Percentiles rank a stretch among this genome's conserved stretches.
Conservation (phyloP, 2,797 vertebrate species). For the Peromyscus attwateri region DNA sequence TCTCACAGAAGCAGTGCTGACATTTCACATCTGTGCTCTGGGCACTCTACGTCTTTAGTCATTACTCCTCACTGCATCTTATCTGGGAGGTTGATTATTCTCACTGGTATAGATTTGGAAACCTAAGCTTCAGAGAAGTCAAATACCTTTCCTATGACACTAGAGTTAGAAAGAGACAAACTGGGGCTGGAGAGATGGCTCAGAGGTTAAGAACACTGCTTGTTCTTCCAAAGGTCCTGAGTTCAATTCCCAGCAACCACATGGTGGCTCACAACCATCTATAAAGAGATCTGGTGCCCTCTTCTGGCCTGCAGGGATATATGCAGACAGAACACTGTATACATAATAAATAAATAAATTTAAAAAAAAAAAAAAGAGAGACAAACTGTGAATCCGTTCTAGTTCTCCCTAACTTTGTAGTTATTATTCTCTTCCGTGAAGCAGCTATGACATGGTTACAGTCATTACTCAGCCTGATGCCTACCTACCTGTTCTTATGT, state of each 20-base stretch:
- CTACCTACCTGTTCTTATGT: neutral
- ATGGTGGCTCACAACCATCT: too few species aligned
- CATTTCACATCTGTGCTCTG: neutral
- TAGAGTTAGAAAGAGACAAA: neutral
- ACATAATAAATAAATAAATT: too few species aligned
- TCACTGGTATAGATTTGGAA: neutral
- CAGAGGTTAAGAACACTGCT: too few species aligned
- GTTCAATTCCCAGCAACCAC: too few species aligned
- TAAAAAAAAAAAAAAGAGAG: too few species aligned
- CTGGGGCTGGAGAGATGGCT: too few species aligned
- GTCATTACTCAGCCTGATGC: neutral
- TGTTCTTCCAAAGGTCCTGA: too few species aligned
- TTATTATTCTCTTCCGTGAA: neutral
- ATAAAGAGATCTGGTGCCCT: too few species aligned
- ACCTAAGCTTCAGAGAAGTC: constrained; percentile 10
- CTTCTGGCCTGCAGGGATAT: too few species aligned
- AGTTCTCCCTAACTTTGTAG: neutral
- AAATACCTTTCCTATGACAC: neutral
- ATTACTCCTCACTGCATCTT: neutral
- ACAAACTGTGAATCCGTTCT: neutral
- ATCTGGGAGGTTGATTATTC: neutral
- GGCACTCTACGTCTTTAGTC: neutral
- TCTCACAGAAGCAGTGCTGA: neutral
- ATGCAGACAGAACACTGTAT: too few species aligned
- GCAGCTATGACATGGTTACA: neutral